Evolutionary conservation across 2,888 invertebrate species (phyloP).

Genomic region (Rhabditophanes sp.): DNA sequence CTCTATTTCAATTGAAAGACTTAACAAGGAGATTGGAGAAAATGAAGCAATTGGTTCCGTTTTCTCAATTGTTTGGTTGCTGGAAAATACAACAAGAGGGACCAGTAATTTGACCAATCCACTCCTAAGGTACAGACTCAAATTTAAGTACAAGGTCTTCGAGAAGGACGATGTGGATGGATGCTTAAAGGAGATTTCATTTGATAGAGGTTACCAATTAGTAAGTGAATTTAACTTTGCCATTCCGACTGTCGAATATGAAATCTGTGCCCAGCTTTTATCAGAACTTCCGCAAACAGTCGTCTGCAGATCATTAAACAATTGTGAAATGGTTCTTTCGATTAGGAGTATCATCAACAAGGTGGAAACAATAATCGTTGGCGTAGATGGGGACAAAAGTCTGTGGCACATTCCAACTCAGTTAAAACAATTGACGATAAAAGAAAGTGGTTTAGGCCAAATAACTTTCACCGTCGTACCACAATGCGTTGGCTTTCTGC

Average conservation of each 20-base stretch:
- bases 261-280: slow-evolving; percentile 37
- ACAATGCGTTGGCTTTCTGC: slow-evolving; percentile 31
- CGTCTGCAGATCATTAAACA: slow-evolving; percentile 27
- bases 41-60: no score
- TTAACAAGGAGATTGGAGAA: no score
- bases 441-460: slow-evolving; percentile 41
- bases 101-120: no score
- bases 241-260: slow-evolving; percentile 25
- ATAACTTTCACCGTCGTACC: slow-evolving; percentile 30
- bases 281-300: slow-evolving; percentile 37
- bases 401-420: slow-evolving; percentile 2
- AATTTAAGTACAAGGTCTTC: slow-evolving; percentile 6
- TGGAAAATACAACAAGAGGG: no score
- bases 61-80: no score
- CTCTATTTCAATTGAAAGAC: no score
- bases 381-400: slow-evolving; percentile 13
- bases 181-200: background rate
- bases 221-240: slow-evolving; percentile 18
- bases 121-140: slow-evolving; percentile 1
- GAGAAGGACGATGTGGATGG: slow-evolving; percentile 7
- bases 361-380: slow-evolving; percentile 17
- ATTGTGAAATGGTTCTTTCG: slow-evolving; percentile 36
- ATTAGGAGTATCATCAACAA: slow-evolving; percentile 15
- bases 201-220: slow-evolving; percentile 15
- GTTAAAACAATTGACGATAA: no score